Evolutionary conservation across 2,888 invertebrate species (phyloP), one percentile per base, ranked within the genome.

Genomic region (Lepidochrysops patricia): DNA sequence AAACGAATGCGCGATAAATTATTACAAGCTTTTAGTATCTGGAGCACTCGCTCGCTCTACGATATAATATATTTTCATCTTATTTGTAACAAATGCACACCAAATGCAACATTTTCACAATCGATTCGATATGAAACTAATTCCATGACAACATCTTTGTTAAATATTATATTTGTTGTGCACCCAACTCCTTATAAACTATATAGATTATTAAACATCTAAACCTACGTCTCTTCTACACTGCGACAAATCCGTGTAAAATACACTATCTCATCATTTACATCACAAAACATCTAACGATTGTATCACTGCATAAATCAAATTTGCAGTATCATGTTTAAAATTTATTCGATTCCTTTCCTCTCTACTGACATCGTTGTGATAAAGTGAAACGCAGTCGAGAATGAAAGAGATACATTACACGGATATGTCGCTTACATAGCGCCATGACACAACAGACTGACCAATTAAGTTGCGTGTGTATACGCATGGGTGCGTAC

Each of bases 381-480:
- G 19, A 37, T 6, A 12, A 9, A 19, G 43, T 7, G 15, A 43
- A 19, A 43, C 19, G 19, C 6, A 37, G 37, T 15, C 12, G 35
- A 15, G 37, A 43, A 9, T 13, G 37, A 49, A 25, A 49, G 25
- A n/a, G 49, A 27, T 15, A 4, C 19, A 29, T 32, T 9, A 54
- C 4, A 54, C 5, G 29, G 29, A 29, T 19, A 19, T 29, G 15
- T 54, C 54, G 19, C 32, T 19, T 13, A n/a, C 5, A 26, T 26
- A 29, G 54, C 54, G 29, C 32, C 54, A 27, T 54, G 27, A 32
- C 54, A 54, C 54, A 15, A 13, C 54, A 54, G 54, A 54, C 54
- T 27, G 27, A 52, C 7, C 19, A 43, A 9, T 23, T 43, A 9
- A 19, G 9, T 34, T n/a, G 34, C 19, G 52, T 27, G 52, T 25